Conservation (phyloP, 2,888 invertebrate genomes). For the Caradrina clavipalpis region DNA sequence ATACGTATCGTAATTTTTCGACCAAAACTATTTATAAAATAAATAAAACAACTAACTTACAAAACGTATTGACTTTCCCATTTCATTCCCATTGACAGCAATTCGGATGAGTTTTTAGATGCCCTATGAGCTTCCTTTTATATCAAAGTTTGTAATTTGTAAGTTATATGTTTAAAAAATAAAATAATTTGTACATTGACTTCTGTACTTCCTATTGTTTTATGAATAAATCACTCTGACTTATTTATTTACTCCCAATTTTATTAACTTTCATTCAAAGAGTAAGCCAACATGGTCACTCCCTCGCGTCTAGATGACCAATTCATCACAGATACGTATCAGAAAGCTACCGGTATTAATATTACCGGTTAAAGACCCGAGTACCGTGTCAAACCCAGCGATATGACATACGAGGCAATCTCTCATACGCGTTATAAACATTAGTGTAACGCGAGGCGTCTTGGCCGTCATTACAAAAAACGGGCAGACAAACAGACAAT, state of each 20-base stretch:
- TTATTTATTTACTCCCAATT: not conserved
- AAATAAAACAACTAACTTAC: not conserved
- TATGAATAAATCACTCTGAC: too few relatives aligned
- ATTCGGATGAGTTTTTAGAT: too few relatives aligned
- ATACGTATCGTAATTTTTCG: not conserved
- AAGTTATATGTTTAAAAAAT: too few relatives aligned
- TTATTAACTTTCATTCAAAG: not conserved
- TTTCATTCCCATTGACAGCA: too few relatives aligned
- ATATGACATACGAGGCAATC: conserved; percentile 19
- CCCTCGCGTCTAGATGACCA: conserved; percentile 5
- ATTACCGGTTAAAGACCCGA: conserved; percentile 17
- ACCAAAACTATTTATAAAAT: not conserved
- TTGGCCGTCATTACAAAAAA: conserved; percentile 31
- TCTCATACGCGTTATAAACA: conserved; percentile 37
- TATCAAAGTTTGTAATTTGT: too few relatives aligned
- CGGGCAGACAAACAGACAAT: conserved; percentile 25
- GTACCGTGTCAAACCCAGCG: conserved; percentile 10
- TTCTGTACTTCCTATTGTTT: too few relatives aligned
- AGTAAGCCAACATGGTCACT: conserved; percentile 3
- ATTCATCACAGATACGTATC: conserved; percentile 9
- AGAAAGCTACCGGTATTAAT: conserved; percentile 31
- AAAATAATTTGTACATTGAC: too few relatives aligned
- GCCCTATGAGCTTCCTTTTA: too few relatives aligned
- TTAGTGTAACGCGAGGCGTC: conserved; percentile 43
- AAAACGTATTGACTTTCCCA: not conserved